Evolutionary conservation across 1,140 invertebrate genomes (phyloP), one percentile per base, ranked within the genome.

Genomic region (Drosophila willistoni): DNA sequence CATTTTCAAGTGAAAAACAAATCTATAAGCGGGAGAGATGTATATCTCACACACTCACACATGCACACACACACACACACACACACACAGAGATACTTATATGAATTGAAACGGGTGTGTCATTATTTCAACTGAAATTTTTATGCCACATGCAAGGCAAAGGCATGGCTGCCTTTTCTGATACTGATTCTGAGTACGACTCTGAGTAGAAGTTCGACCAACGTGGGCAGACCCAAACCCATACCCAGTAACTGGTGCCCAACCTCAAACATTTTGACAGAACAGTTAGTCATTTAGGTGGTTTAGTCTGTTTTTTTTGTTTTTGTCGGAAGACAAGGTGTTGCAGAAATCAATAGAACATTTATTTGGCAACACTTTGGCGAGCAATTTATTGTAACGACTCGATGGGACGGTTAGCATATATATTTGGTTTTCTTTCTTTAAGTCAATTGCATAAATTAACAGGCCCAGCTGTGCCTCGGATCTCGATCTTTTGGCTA

Each of bases 341-440:
- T 86, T 86, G 82, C 82, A 75, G 63, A 87, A 87, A 87, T 79
- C 83, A 83, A 87, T 87, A 87, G 82, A 86, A 86, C 82, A 87
- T 78, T 87, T 79, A 83, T 83, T 79, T 68, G 69, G 78, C 79
- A 78, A 87, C 79, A 77, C 82, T 82, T 82, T 22, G 65, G 64
- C 68, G 60, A 67, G 68, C 73, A 81, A 85, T 85, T 85, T 85
- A 86, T 81, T 75, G 81, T 79, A 71, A 56, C 54, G 55, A 54
- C 66, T 54, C n/a, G 61, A 51, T 51, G 44, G 29, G 2, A 19
- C 6, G 36, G 56, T 19, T 56, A 56, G 61, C 55, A 29, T 13
- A 13, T 13, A 13, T 39, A 13, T 39, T 13, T 39, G 3, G 10
- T 57, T 47, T 51, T 51, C 44, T 51, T 66, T 29, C 59, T 54